Evolutionary conservation across 2,888 invertebrate species (phyloP).

Genomic region (Amphiduros pacificus): DNA sequence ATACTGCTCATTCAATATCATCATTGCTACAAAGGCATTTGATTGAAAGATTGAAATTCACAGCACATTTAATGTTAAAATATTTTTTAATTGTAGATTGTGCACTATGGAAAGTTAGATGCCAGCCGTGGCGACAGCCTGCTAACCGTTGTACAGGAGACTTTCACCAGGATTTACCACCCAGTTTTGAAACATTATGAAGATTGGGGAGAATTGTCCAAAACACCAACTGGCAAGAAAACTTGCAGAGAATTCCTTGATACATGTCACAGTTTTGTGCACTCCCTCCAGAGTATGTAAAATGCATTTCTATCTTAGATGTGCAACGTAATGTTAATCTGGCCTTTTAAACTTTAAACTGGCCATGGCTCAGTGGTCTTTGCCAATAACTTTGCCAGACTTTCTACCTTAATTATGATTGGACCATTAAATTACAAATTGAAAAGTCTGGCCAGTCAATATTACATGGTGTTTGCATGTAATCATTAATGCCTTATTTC

Average conservation of each 20-base stretch:
- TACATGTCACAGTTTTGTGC: constrained; percentile 39
- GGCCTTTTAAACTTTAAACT: not conserved
- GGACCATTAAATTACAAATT: too few species aligned
- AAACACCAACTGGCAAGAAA: constrained; percentile 41
- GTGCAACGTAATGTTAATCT: not conserved
- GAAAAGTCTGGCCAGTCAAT: too few species aligned
- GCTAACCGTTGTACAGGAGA: constrained; percentile 35
- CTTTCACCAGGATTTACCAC: constrained; percentile 34
- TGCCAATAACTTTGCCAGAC: too few species aligned
- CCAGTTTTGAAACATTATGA: constrained; percentile 32
- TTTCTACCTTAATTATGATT: too few species aligned
- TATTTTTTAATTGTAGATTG: not conserved
- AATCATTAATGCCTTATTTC: too few species aligned
- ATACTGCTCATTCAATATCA: too few species aligned
- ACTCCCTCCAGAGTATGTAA: constrained; percentile 40
- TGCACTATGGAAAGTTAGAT: constrained; percentile 17
- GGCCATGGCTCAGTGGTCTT: not conserved
- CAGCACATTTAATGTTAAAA: not conserved
- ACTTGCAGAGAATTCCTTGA: constrained; percentile 40
- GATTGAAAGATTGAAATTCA: not conserved
- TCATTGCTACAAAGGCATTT: not conserved
- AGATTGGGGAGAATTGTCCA: constrained; percentile 42
- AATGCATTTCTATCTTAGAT: not conserved
- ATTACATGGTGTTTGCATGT: too few species aligned
- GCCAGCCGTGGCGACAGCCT: constrained; percentile 14